Percentiles rank a stretch among this genome's conserved stretches.
These are phyloP conservation scores for Mobula birostris DNA, from an alignment of 2,113 vertebrate species.

Conservation along the genomic window DNA sequence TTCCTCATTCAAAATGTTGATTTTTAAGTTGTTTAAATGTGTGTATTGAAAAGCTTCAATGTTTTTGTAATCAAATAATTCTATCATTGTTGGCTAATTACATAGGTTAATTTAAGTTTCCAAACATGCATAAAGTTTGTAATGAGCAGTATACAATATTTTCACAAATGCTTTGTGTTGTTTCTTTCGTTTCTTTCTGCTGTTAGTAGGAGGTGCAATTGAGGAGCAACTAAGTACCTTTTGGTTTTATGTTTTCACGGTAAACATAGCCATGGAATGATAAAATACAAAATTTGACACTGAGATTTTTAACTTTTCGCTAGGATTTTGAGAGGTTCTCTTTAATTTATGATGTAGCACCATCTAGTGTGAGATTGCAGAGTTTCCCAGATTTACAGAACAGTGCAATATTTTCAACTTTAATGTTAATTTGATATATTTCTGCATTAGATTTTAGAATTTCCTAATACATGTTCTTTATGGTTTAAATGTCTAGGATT, in stretches of 20 bases:
- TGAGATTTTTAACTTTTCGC: background rate
- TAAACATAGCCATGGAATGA: background rate
- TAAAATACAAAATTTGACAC: background rate
- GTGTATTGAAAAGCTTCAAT: background rate
- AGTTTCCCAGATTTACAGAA: background rate
- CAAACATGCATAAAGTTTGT: background rate
- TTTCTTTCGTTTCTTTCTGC: background rate
- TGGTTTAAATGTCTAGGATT: background rate
- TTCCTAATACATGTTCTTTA: background rate
- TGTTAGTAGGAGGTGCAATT: background rate
- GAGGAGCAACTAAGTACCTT: background rate
- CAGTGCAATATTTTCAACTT: background rate
- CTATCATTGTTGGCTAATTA: background rate
- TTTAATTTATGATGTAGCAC: background rate
- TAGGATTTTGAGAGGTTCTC: background rate
- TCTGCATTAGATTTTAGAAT: background rate
- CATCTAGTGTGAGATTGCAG: background rate
- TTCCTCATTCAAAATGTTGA: background rate
- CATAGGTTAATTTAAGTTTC: background rate
- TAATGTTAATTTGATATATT: background rate
- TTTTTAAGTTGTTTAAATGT: no score
- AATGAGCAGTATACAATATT: background rate
- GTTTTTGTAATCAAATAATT: background rate
- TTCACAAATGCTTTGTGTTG: background rate
- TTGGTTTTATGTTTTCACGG: background rate